Evolutionary conservation across 2,113 vertebrate genomes (phyloP).

Genomic region (Heterocephalus glaber): DNA sequence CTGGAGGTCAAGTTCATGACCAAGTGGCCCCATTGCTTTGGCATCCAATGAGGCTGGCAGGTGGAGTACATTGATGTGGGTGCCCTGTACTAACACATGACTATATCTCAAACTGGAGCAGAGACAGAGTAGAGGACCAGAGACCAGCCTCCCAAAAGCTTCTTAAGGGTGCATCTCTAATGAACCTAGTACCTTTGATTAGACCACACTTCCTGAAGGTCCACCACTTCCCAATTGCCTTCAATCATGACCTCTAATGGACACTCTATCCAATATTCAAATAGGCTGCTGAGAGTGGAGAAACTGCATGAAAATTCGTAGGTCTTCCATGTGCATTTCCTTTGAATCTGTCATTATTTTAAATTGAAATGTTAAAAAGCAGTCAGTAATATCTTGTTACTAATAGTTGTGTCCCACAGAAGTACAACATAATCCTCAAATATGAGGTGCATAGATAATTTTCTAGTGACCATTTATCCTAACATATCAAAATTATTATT

Average conservation of each 20-base stretch:
- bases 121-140: not conserved
- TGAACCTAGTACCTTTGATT: not conserved
- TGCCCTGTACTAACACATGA: not conserved
- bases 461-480: not conserved
- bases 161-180: not conserved
- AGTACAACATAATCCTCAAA: not conserved
- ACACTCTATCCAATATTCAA: not conserved
- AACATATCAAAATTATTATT: not conserved
- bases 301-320: not conserved
- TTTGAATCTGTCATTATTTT: slow-evolving; percentile 3
- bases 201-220: not conserved
- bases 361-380: not conserved
- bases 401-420: not conserved
- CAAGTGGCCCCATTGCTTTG: not conserved
- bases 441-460: not conserved
- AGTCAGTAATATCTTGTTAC: not conserved
- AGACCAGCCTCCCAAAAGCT: not conserved
- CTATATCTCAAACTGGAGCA: not conserved
- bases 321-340: not conserved
- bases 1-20: not conserved
- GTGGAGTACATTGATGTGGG: not conserved
- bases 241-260: not conserved
- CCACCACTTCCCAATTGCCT: not conserved
- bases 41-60: not conserved
- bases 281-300: not conserved